A percentile compares a stretch with the other conserved stretches of the same genome.
phyloP scores from a whole-genome alignment of 2,113 vertebrate genomes.

The Leptodactylus fuscus region DNA sequence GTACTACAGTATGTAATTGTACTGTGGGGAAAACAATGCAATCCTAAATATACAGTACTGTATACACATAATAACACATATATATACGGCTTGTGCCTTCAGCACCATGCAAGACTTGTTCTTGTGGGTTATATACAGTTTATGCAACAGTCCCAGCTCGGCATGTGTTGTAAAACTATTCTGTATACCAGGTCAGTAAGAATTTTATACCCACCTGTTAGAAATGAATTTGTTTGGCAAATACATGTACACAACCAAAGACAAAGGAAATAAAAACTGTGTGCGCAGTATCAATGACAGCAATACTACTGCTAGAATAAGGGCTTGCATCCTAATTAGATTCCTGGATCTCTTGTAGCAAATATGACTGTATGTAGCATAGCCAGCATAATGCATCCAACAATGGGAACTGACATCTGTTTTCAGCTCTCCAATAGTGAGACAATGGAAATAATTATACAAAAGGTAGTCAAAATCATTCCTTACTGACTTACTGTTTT shows the following conservation, averaged over 20 bases:
- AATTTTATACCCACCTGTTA: background rate
- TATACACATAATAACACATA: too few relatives aligned
- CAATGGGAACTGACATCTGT: conserved; percentile 40
- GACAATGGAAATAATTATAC: conserved; percentile 8
- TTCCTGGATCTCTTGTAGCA: conserved; percentile 29
- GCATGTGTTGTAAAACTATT: background rate
- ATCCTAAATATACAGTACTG: too few relatives aligned
- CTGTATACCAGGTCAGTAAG: background rate
- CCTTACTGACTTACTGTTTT: background rate
- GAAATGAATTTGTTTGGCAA: conserved; percentile 2
- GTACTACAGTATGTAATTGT: too few relatives aligned
- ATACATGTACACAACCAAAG: conserved; percentile 15
- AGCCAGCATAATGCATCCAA: conserved; percentile 21
- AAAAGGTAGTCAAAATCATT: conserved; percentile 9
- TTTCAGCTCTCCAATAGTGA: conserved; percentile 21
- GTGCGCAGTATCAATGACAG: conserved; percentile 11
- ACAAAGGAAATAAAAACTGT: conserved; percentile 44
- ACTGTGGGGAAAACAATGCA: background rate
- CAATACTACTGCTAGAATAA: conserved; percentile 14
- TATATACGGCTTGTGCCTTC: too few relatives aligned
- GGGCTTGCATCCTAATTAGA: conserved; percentile 41
- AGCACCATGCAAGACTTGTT: too few relatives aligned
- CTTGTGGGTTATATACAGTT: background rate
- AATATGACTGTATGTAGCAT: conserved; percentile 30
- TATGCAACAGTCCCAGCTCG: too few relatives aligned